A percentile compares a stretch with the other conserved stretches of the same genome.
phyloP scores from a whole-genome alignment of 2,113 vertebrate genomes.

The Alligator sinensis region DNA sequence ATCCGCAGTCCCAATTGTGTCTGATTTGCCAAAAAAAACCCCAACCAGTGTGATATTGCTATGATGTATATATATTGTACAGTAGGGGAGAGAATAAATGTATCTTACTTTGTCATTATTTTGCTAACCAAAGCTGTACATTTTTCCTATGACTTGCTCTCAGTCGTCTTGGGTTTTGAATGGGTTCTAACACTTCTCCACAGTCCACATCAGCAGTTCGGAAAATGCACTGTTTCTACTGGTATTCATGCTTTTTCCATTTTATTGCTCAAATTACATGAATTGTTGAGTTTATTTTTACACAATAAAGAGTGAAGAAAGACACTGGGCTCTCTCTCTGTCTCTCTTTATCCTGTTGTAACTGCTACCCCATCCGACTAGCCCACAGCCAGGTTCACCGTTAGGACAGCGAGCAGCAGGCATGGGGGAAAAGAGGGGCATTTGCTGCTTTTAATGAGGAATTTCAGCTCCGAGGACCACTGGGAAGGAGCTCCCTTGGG shows the following conservation, averaged over 20 bases:
- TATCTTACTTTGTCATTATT: constrained; percentile 73
- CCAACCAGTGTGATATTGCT: constrained; percentile 59
- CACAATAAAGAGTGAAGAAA: constrained; percentile 88
- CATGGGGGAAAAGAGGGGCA: background rate
- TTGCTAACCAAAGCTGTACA: constrained; percentile 84
- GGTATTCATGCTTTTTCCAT: constrained; percentile 80
- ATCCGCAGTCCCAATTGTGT: constrained; percentile 68
- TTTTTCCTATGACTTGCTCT: constrained; percentile 74
- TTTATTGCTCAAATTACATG: constrained; percentile 83
- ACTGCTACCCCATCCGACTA: background rate
- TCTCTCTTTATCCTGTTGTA: background rate
- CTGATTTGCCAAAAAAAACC: constrained; percentile 72
- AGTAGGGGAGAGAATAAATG: constrained; percentile 67
- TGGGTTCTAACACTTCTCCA: constrained; percentile 53
- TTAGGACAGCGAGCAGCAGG: background rate
- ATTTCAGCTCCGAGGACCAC: background rate
- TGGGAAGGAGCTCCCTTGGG: background rate
- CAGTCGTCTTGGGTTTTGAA: constrained; percentile 73
- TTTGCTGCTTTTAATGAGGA: background rate
- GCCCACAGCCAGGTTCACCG: rapidly evolving
- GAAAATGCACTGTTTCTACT: constrained; percentile 80
- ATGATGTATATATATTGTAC: constrained; percentile 78
- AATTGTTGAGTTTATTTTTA: constrained; percentile 89
- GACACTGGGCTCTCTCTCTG: background rate
- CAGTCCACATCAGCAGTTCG: constrained; percentile 67